phyloP scores from a whole-genome alignment of 2,797 vertebrate species.

The Petrocephalus schoutedeni region DNA sequence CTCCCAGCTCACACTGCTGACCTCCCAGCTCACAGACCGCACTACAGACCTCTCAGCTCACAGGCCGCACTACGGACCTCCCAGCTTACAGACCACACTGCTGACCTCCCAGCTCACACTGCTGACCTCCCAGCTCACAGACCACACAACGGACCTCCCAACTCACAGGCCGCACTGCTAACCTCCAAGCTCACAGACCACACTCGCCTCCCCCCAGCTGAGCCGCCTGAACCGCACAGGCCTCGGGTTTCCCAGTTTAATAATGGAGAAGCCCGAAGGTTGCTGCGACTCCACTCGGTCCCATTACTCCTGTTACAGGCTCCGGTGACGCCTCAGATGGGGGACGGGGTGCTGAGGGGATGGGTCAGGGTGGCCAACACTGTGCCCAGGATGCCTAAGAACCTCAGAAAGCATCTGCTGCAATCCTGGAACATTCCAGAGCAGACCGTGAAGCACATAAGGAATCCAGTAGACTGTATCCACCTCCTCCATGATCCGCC shows the following conservation, averaged over 20 bases:
- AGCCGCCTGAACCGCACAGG: not conserved
- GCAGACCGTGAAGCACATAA: not conserved
- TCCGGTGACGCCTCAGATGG: not conserved
- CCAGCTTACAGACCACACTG: too few relatives aligned
- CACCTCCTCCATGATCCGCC: not conserved
- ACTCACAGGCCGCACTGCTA: not conserved
- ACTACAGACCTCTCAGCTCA: not conserved
- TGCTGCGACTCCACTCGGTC: not conserved
- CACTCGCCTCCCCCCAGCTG: not conserved
- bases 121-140: not conserved
- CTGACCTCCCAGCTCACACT: too few relatives aligned
- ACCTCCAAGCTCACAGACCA: not conserved
- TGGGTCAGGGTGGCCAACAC: not conserved
- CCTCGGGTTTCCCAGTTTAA: slow-evolving; percentile 25
- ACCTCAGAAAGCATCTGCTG: not conserved
- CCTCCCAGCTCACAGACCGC: too few relatives aligned
- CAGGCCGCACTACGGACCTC: too few relatives aligned
- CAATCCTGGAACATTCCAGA: not conserved
- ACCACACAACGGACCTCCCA: not conserved
- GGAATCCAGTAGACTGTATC: not conserved
- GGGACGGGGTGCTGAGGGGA: not conserved
- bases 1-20: not conserved
- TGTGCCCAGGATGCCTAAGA: not conserved
- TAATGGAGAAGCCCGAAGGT: slow-evolving; percentile 10
- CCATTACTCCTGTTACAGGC: slow-evolving; percentile 13